A percentile compares a stretch with the other conserved stretches of the same genome.
phyloP scores from a whole-genome alignment of 2,888 invertebrate species.

The Agonopterix arenella region DNA sequence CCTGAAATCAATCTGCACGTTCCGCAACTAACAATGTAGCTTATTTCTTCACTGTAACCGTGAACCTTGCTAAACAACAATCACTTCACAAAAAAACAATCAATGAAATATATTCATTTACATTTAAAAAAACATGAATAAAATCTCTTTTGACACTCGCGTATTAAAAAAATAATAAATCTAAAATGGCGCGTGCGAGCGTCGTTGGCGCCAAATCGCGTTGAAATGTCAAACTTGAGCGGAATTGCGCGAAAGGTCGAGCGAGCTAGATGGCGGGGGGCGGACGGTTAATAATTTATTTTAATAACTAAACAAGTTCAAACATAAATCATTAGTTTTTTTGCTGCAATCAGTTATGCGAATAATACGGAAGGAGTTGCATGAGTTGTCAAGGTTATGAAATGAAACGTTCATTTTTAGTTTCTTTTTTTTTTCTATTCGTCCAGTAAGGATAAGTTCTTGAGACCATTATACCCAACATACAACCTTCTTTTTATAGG shows the following conservation, averaged over 20 bases:
- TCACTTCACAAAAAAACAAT: not conserved
- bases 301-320: not conserved
- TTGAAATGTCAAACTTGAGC: conserved; percentile 56
- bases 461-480: too few relatives aligned
- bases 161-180: not conserved
- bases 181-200: conserved; percentile 15
- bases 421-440: too few relatives aligned
- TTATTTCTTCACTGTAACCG: too few relatives aligned
- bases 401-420: too few relatives aligned
- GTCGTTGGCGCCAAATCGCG: conserved; percentile 47
- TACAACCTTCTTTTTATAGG: too few relatives aligned
- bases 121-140: not conserved
- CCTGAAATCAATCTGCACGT: conserved; percentile 10
- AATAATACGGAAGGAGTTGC: too few relatives aligned
- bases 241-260: conserved; percentile 42
- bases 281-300: conserved; percentile 9
- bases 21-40: conserved; percentile 3
- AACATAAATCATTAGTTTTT: too few relatives aligned
- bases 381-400: too few relatives aligned
- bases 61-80: not conserved
- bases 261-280: conserved; percentile 43
- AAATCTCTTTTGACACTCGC: not conserved
- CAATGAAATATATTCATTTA: not conserved
- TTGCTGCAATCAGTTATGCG: too few relatives aligned
- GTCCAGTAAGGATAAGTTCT: too few relatives aligned